Conservation (phyloP, 2,888 invertebrate genomes). For the Drosophila peninsularis region DNA sequence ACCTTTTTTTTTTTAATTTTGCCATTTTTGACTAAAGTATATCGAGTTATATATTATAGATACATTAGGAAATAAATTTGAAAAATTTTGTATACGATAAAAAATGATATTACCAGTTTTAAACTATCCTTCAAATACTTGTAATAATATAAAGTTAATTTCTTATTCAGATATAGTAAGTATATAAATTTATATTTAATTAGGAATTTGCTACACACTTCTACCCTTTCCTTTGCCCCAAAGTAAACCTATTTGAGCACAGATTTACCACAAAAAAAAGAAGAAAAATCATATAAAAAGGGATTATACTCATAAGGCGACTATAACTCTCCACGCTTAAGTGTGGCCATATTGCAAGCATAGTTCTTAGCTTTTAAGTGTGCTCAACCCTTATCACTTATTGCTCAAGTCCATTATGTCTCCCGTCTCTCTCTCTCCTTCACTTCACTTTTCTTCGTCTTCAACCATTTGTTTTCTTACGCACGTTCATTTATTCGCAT, state of each 20-base stretch:
- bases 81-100: too few species aligned
- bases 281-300: background rate
- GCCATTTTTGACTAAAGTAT: too few species aligned
- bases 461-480: conserved; percentile 10
- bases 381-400: conserved; percentile 23
- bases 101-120: too few species aligned
- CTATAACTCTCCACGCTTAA: background rate
- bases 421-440: background rate
- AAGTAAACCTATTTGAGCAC: background rate
- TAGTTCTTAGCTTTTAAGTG: conserved; percentile 5
- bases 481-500: conserved; percentile 34
- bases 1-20: too few species aligned
- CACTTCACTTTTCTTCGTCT: background rate
- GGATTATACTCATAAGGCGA: background rate
- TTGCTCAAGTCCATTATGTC: conserved; percentile 48
- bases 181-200: too few species aligned
- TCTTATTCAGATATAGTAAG: too few species aligned
- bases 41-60: too few species aligned
- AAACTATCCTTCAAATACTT: too few species aligned
- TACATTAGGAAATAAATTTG: too few species aligned
- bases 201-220: too few species aligned
- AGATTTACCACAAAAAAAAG: background rate
- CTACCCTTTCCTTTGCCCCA: background rate
- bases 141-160: too few species aligned
- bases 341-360: conserved; percentile 2